Evolutionary conservation across 2,113 vertebrate species (phyloP).

Genomic region (Lucifuga dentata): DNA sequence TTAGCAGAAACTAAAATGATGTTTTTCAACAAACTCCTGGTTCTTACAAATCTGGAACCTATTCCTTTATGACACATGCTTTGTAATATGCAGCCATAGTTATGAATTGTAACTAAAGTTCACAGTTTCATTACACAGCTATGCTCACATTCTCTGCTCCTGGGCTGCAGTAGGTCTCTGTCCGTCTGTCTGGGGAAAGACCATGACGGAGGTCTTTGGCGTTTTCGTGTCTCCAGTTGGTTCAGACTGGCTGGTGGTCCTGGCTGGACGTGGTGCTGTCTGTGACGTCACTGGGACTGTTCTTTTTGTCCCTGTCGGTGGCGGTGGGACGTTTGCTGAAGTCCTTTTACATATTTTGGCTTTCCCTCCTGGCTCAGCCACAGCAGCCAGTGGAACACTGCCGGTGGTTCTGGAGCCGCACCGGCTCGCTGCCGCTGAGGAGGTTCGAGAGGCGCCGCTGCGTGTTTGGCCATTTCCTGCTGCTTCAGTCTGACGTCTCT

Average conservation of each 20-base stretch:
- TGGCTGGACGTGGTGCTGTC: conserved; percentile 37
- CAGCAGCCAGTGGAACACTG: background rate
- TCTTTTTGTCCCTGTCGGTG: background rate
- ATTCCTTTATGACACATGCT: no score
- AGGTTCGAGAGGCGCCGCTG: background rate
- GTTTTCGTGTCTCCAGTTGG: conserved; percentile 26
- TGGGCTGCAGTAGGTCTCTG: conserved; percentile 75
- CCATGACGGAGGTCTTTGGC: conserved; percentile 27
- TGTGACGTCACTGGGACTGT: conserved; percentile 20
- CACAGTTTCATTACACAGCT: no score
- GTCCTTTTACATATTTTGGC: background rate
- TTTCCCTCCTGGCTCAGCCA: conserved; percentile 15
- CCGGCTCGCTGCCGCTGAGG: background rate
- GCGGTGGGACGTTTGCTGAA: background rate
- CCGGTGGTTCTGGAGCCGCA: background rate
- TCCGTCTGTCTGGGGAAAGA: conserved; percentile 48
- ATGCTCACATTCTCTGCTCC: conserved; percentile 81
- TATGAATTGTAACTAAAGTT: no score
- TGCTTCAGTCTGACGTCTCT: background rate
- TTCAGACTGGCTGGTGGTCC: conserved; percentile 11
- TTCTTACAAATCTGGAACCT: no score
- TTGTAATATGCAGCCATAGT: no score
- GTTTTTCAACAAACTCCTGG: no score
- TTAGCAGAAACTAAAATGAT: no score
- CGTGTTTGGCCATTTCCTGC: background rate